Percentiles rank a stretch among this genome's conserved stretches.
Evolutionary conservation across 2,797 vertebrate species (phyloP).

Genomic region (Borostomias antarcticus): DNA sequence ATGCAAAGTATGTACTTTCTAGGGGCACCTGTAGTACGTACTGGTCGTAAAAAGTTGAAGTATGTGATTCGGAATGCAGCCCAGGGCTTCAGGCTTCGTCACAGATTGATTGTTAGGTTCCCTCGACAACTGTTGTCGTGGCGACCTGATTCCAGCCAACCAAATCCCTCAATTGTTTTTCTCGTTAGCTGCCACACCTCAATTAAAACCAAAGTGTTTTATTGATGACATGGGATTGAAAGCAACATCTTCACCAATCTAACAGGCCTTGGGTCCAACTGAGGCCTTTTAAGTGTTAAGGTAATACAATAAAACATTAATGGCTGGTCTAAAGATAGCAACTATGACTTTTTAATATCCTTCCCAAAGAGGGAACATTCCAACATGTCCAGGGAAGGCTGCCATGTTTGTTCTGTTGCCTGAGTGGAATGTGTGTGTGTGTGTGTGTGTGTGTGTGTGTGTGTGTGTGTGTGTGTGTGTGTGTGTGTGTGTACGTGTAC

Average conservation of each 20-base stretch:
- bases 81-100: slow-evolving; percentile 5
- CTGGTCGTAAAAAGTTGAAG: too few relatives aligned
- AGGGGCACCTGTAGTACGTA: too few relatives aligned
- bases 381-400: background rate
- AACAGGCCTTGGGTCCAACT: too few relatives aligned
- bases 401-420: background rate
- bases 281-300: too few relatives aligned
- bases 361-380: background rate
- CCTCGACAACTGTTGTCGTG: slow-evolving; percentile 14
- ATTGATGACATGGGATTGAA: too few relatives aligned
- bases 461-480: background rate
- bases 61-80: too few relatives aligned
- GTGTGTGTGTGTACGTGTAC: background rate
- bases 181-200: background rate
- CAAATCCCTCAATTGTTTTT: background rate
- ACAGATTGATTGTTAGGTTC: slow-evolving; percentile 8
- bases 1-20: too few relatives aligned
- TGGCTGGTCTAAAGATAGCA: too few relatives aligned
- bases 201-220: background rate
- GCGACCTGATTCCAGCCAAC: slow-evolving; percentile 15
- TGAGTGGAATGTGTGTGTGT: background rate
- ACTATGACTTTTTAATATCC: background rate
- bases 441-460: background rate
- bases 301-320: too few relatives aligned
- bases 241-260: too few relatives aligned